Evolutionary conservation across 1,140 invertebrate species (phyloP), one percentile per base, ranked within the genome.

Genomic region (Drosophila funebris): DNA sequence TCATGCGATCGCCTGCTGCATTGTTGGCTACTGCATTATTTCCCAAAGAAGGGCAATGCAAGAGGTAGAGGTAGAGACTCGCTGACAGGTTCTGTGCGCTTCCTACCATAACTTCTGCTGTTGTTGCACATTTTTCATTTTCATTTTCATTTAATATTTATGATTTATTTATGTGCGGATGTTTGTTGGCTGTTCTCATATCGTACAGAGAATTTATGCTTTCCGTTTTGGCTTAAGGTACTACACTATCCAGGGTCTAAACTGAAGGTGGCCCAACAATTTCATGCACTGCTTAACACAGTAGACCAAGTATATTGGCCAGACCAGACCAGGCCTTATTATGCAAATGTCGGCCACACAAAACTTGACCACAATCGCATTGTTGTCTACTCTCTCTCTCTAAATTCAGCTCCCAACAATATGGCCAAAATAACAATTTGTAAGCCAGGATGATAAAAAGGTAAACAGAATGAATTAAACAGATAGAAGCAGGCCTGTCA

Each of bases 121-220:
- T 20, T 62, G 29, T 64, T 64, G 81, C 73, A 84, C 76, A 84
- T 84, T 85, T 85, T 87, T 85, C 82, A 87, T 69, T 73, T 66
- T 72, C 74, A 78, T 84, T 85, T 87, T 85, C 81, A 85, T 88
- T 88, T 88, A 83, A 89, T 88, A 88, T 88, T 83, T 88, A 88
- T 87, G 82, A 88, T 87, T 83, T 87, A 87, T 87, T 87, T 88
- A 73, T 88, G 82, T 87, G 82, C 83, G 82, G 78, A 83, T 87
- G 82, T 81, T 83, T 78, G 83, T 73, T 87, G 83, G 82, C 83
- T 88, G 56, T 70, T 87, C 61, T 88, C 82, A 88, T 85, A 85
- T 88, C 82, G 83, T 78, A 82, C 41, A 36, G 43, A 78, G 58
- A 88, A 87, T 87, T 87, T 87, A 87, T 87, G 83, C 78, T 87